Conservation (phyloP, 1,140 invertebrate species). For the Melipona quadrifasciata region DNA sequence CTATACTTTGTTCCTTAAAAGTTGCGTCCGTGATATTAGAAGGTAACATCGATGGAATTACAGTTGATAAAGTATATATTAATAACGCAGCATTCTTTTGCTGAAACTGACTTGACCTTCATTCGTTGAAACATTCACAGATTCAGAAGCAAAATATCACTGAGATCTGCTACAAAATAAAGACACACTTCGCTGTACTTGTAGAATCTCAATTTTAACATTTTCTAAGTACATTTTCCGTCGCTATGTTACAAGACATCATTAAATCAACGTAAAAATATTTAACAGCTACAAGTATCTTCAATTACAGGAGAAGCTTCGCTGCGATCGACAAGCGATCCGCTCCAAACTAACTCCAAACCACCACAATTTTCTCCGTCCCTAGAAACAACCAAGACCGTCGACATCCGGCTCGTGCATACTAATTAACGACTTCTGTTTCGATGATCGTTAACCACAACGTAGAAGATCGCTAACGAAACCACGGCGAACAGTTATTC, state of each 20-base stretch:
- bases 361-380: not conserved
- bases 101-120: not conserved
- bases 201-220: no score
- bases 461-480: slow-evolving; percentile 16
- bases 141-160: not conserved
- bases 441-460: slow-evolving; percentile 2
- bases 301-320: not conserved
- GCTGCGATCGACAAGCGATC: not conserved
- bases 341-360: not conserved
- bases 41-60: not conserved
- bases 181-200: no score
- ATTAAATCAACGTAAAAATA: not conserved
- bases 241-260: not conserved
- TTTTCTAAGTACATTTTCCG: no score
- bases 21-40: not conserved
- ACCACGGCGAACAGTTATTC: not conserved
- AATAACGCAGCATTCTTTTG: not conserved
- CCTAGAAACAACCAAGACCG: not conserved
- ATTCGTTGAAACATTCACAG: not conserved
- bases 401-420: not conserved
- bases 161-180: no score
- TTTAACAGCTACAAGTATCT: not conserved
- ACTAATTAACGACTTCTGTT: slow-evolving; percentile 25
- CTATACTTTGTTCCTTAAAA: no score
- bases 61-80: not conserved